These are phyloP conservation scores for Azemiops feae DNA, from an alignment of 2,113 vertebrate genomes.

Conservation along the genomic window DNA sequence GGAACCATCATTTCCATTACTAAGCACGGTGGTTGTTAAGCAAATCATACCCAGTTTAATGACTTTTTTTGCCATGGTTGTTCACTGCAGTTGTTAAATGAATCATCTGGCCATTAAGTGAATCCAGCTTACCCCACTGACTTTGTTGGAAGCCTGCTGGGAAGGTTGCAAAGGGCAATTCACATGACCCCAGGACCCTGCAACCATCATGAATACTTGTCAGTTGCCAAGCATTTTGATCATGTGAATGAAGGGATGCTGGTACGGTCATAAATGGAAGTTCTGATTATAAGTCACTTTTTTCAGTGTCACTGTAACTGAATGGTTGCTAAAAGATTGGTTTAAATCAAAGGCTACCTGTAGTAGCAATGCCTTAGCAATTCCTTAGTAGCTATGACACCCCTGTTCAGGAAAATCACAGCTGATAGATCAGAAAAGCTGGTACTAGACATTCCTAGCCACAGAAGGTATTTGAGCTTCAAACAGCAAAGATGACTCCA, in stretches of 20 bases:
- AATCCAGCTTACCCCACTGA: neutral
- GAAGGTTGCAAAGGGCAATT: neutral
- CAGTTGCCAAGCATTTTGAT: neutral
- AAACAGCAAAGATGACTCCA: neutral
- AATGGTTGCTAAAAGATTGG: neutral
- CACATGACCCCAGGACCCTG: neutral
- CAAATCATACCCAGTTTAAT: neutral
- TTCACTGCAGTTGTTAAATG: neutral
- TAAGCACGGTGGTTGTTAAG: neutral
- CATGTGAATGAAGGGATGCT: neutral
- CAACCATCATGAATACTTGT: neutral
- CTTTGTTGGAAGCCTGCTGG: neutral
- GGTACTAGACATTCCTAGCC: neutral
- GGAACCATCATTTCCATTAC: neutral
- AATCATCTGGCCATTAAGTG: neutral
- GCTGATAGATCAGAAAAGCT: neutral
- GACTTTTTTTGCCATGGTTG: neutral
- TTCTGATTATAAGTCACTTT: neutral
- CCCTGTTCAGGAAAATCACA: neutral
- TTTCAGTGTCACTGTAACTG: neutral
- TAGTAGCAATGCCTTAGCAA: neutral
- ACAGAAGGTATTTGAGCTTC: neutral
- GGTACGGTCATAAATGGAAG: neutral
- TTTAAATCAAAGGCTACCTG: neutral
- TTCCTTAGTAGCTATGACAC: neutral